Evolutionary conservation across 2,113 vertebrate genomes (phyloP), one percentile per base, ranked within the genome.

Genomic region (Gadus macrocephalus): DNA sequence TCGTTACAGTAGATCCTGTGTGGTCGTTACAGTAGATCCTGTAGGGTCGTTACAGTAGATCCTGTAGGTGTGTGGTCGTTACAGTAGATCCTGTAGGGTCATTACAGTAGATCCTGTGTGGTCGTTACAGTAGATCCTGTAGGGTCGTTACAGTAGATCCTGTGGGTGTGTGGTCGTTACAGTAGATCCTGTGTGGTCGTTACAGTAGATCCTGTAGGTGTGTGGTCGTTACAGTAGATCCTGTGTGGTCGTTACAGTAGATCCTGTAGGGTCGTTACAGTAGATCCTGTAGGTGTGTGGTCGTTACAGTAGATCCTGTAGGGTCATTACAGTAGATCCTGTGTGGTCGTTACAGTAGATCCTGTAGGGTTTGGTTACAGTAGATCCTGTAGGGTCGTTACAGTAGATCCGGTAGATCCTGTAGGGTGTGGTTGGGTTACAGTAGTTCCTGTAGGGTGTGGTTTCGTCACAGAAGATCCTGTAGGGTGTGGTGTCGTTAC

Each of bases 71-170:
- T 20, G 20, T 20, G 25, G 25, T 25, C 25, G 2, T 25, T 25
- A 25, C 25, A 25, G 25, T 25, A 25, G 22, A 25, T 25, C 22
- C 22, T 25, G 22, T 25, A 25, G 1, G 22, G 22, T 25, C 22
- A 25, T 25, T 25, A 25, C 22, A 25, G n/a, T n/a, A 42, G 17
- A 5, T 58, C 2, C 4, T 73, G 75, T 58, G 2, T 2, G 25
- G 25, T 25, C 25, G 2, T 25, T 25, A 25, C 1, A 74, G 68
- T 31, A 78, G 75, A 11, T 79, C 31, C 3, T 81, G 38, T 17
- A 64, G 22, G 1, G 77, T 35, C 20, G 20, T 20, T 20, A 20
- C 20, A 20, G 20, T 20, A 20, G 20, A 20, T 20, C 20, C 20
- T 20, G 20, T 20, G 20, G 20, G 20, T 20, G 20, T 20, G 20